Evolutionary conservation across 2,888 invertebrate species (phyloP), one percentile per base, ranked within the genome.

Genomic region (Euclidia mi): DNA sequence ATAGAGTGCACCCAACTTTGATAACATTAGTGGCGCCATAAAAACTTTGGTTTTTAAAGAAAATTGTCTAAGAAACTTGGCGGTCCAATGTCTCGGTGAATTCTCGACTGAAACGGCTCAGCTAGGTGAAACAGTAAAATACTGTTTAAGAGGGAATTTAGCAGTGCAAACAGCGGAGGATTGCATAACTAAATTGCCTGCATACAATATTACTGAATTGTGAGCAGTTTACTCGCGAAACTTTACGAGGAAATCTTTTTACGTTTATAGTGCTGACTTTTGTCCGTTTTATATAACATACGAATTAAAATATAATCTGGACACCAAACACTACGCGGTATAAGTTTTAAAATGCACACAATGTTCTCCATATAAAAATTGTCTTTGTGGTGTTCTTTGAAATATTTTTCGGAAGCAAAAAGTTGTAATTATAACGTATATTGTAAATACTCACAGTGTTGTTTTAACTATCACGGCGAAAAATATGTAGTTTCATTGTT

Each of bases 31-130:
- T 57, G 55, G 47, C n/a, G 51, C 43, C 46, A 72, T 71, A 56
- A 72, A 65, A 72, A 71, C 73, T 73, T 73, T 72, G 63, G 70
- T 69, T 69, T 72, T 63, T 34, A 48, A 52, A 52, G 63, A 55
- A 66, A 60, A 64, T 56, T 73, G 46, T 55, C 49, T 32, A 44
- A 59, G 40, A 52, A 68, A 68, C 41, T 69, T 71, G 18, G 25
- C 42, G 28, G 34, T 58, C 53, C 49, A 45, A 48, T 58, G 55
- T 65, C 73, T 52, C 28, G 25, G 28, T 15, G 55, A 50, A 56
- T 62, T 55, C 52, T 41, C 34, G 41, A 57, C 60, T n/a, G n/a
- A n/a, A n/a, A 56, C 57, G 47, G 50, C 65, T 56, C 44, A 62
- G 50, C 69, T 71, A 18, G 41, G 41, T 47, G 47, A 18, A 53